These are phyloP conservation scores for Trachops cirrhosus DNA, from an alignment of 2,797 vertebrate species.

Conservation along the genomic window DNA sequence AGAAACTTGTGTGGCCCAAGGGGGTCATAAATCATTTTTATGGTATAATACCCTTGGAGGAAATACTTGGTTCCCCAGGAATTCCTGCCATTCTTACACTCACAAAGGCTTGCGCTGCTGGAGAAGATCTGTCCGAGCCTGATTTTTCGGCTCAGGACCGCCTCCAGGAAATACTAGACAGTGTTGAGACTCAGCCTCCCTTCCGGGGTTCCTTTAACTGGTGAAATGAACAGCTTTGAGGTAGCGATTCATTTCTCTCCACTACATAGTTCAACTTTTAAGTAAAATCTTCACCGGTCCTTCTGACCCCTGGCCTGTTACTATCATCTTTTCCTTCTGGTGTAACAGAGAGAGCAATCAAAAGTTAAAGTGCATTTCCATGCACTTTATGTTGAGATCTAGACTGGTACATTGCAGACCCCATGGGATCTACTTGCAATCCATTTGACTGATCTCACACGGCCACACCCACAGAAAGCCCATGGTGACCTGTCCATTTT, in stretches of 20 bases:
- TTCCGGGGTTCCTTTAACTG: background rate
- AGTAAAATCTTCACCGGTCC: background rate
- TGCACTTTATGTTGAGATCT: background rate
- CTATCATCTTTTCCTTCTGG: constrained; percentile 15
- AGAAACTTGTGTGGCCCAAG: constrained; percentile 55
- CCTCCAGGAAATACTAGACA: background rate
- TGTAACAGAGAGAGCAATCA: background rate
- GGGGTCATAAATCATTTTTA: constrained; percentile 64
- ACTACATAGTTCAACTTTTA: constrained; percentile 25
- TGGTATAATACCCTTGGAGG: constrained; percentile 56
- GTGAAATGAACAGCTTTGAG: background rate
- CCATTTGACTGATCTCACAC: background rate
- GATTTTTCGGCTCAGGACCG: background rate
- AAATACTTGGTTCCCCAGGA: constrained; percentile 23
- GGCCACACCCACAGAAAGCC: background rate
- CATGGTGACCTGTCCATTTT: background rate
- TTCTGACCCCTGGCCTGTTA: background rate
- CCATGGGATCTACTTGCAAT: background rate
- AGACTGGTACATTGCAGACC: background rate
- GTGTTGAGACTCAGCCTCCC: background rate
- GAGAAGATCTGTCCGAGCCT: background rate
- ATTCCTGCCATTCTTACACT: constrained; percentile 57
- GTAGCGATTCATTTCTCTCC: constrained; percentile 17
- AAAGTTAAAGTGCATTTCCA: background rate
- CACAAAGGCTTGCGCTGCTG: background rate